A percentile compares a stretch with the other conserved stretches of the same genome.
Conservation (phyloP, 2,113 vertebrate genomes). For the Spea multiplicata region DNA sequence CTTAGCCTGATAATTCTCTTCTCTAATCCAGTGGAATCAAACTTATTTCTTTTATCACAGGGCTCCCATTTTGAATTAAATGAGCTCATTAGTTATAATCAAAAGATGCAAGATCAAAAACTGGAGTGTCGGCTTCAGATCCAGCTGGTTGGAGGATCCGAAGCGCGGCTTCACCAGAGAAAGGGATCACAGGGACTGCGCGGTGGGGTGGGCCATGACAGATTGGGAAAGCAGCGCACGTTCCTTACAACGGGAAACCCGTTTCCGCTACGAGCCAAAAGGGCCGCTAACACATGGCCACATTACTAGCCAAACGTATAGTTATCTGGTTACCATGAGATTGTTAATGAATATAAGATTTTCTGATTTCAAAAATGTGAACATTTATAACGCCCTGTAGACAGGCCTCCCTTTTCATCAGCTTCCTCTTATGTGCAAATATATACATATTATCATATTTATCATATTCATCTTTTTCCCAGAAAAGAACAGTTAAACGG, state of each 20-base stretch:
- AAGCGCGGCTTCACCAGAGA: slow-evolving; percentile 89
- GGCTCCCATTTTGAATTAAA: slow-evolving; percentile 96
- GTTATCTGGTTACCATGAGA: too few species aligned
- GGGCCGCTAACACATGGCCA: too few species aligned
- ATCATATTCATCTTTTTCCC: too few species aligned
- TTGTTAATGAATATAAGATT: too few species aligned
- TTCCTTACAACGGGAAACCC: slow-evolving; percentile 20
- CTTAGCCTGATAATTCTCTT: slow-evolving; percentile 74
- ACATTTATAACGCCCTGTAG: too few species aligned
- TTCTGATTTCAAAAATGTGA: too few species aligned
- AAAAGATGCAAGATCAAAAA: slow-evolving; percentile 95
- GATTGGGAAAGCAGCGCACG: slow-evolving; percentile 19
- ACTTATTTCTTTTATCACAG: slow-evolving; percentile 96
- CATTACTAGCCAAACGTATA: too few species aligned
- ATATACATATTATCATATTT: too few species aligned
- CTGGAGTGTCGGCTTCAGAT: slow-evolving; percentile 95
- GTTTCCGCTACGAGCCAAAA: neutral
- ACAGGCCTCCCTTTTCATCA: slow-evolving; percentile 37
- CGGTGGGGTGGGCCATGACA: slow-evolving; percentile 19
- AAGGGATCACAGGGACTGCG: slow-evolving; percentile 86
- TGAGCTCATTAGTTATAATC: slow-evolving; percentile 97
- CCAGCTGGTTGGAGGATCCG: slow-evolving; percentile 63
- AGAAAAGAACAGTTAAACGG: too few species aligned
- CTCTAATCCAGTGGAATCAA: slow-evolving; percentile 97
- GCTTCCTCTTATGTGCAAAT: too few species aligned